Evolutionary conservation across 2,113 vertebrate species (phyloP).

Genomic region (Vimba vimba): DNA sequence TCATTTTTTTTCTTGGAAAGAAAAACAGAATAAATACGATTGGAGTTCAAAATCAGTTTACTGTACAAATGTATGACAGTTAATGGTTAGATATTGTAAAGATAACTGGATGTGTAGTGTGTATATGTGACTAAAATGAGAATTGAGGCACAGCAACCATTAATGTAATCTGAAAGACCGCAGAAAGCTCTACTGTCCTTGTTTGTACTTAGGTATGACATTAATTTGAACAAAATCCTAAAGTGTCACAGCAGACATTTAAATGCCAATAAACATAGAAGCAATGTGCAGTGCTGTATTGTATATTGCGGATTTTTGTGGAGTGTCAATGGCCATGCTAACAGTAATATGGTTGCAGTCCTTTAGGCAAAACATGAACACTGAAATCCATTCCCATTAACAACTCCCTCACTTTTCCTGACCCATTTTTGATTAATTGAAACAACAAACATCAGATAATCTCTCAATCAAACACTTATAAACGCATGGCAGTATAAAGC

Average conservation of each 20-base stretch:
- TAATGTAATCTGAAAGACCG: neutral
- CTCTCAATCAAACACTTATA: slow-evolving; percentile 14
- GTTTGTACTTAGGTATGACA: neutral
- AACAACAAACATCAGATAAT: neutral
- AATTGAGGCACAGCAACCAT: slow-evolving; percentile 19
- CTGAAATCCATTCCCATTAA: neutral
- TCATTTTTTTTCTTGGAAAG: neutral
- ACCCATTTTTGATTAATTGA: neutral
- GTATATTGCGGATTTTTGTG: neutral
- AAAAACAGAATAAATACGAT: neutral
- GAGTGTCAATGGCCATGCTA: neutral
- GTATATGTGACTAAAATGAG: neutral
- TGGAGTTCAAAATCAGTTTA: slow-evolving; percentile 14
- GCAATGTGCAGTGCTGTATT: slow-evolving; percentile 15
- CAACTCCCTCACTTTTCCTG: neutral
- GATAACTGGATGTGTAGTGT: neutral
- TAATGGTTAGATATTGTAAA: neutral
- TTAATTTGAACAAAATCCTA: neutral
- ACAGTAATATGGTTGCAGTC: slow-evolving; percentile 14
- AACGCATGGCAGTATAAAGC: neutral
- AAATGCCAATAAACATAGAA: slow-evolving; percentile 13
- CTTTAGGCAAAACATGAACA: slow-evolving; percentile 15
- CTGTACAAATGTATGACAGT: slow-evolving; percentile 16
- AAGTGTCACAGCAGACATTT: slow-evolving; percentile 25
- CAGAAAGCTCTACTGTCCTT: slow-evolving; percentile 10